Evolutionary conservation across 1,140 invertebrate genomes (phyloP), one percentile per base, ranked within the genome.

Genomic region (Scaptomyza hsui): DNA sequence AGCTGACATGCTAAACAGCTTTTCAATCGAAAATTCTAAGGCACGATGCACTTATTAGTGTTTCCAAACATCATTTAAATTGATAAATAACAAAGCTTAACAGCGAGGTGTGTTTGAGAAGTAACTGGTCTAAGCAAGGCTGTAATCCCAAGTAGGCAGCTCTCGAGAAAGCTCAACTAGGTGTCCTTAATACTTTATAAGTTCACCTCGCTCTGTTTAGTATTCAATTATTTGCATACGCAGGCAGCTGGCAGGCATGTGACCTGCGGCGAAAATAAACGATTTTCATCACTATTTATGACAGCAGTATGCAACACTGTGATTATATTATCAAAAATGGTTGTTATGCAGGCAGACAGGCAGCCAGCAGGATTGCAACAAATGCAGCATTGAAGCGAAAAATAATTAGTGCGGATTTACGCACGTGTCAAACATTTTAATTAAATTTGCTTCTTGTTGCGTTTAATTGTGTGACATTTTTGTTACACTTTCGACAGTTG

Each of bases 401-500:
- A 76, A 85, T 76, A 80, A 77, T 85, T 77, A 64, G 55, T 45
- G 52, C 24, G 55, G 59, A 71, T 74, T 82, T 68, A 65, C 39
- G 64, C 56, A 60, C 57, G 61, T 83, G 62, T 78, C 72, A 86
- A 85, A 77, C 51, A 74, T 77, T 80, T 85, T 86, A 85, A 85
- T 85, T 85, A 85, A 86, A 74, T 71, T 47, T 37, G 61, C 44
- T 21, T 72, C 62, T 67, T 60, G 60, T 47, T 56, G 56, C 16
- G 24, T 62, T 45, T 18, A 61, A 62, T 62, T 57, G n/a, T n/a
- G 32, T 44, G 62, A 59, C 67, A 73, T 63, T 61, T 79, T 64
- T 62, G 65, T 60, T 55, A 55, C 75, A 74, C 44, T 67, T 65
- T 67, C 47, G 78, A 7, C 51, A 39, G 44, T 2, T n/a, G n/a